These are phyloP conservation scores for Apus apus DNA, from an alignment of 2,113 vertebrate species.

Conservation along the genomic window DNA sequence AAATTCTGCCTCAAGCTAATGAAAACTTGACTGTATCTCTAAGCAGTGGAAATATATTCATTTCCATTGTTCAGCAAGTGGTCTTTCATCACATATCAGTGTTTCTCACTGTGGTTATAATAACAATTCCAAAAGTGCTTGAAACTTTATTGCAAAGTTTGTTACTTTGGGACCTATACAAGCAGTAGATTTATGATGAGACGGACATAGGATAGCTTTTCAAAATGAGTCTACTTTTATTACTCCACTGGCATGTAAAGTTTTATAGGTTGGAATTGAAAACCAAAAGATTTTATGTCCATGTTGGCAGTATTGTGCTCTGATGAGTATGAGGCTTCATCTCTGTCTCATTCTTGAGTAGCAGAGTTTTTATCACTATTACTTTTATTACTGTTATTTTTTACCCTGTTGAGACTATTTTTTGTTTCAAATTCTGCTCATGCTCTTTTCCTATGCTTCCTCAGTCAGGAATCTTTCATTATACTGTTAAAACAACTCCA, in stretches of 20 bases:
- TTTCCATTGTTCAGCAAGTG: background rate
- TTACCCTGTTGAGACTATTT: background rate
- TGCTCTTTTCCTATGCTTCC: slow-evolving; percentile 4
- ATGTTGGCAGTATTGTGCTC: background rate
- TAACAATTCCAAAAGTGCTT: slow-evolving; percentile 28
- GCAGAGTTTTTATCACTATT: slow-evolving; percentile 7
- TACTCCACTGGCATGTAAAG: background rate
- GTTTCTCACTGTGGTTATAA: background rate
- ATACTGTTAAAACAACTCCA: background rate
- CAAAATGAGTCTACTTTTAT: slow-evolving; percentile 24
- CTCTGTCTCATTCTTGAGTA: background rate
- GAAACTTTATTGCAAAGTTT: slow-evolving; percentile 35
- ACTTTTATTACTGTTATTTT: background rate
- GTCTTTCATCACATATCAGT: background rate
- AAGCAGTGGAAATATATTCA: background rate
- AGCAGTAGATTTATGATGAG: slow-evolving; percentile 16
- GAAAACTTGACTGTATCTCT: background rate
- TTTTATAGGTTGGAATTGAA: slow-evolving; percentile 38
- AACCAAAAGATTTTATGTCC: slow-evolving; percentile 23
- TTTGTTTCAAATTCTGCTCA: slow-evolving; percentile 19
- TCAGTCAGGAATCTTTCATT: background rate
- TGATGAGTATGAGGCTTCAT: background rate
- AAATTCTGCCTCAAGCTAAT: background rate
- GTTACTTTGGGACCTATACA: background rate
- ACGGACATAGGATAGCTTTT: background rate